Percentiles rank a stretch among this genome's conserved stretches.
Conservation (phyloP, 2,113 vertebrate species). For the Xiphophorus couchianus region DNA sequence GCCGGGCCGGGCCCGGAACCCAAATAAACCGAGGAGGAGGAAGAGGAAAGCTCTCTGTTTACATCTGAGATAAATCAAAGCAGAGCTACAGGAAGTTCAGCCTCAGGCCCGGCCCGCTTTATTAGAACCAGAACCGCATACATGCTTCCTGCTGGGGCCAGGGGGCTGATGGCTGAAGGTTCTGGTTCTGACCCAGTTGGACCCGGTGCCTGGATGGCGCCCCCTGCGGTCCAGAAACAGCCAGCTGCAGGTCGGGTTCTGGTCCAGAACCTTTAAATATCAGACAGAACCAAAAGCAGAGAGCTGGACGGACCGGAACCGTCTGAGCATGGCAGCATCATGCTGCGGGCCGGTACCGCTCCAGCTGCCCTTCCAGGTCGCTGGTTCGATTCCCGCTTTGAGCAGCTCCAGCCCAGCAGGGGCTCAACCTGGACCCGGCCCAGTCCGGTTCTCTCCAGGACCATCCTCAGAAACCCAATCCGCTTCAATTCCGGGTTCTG, state of each 20-base stretch:
- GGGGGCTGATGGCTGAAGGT: not conserved
- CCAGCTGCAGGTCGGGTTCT: too few relatives aligned
- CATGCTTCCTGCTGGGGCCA: conserved; percentile 3
- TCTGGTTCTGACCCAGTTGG: too few relatives aligned
- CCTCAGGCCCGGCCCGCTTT: conserved; percentile 78
- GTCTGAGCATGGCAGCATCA: not conserved
- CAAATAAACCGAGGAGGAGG: conserved; percentile 78
- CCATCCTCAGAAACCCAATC: conserved; percentile 70
- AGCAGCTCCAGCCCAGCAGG: too few relatives aligned
- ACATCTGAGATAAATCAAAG: conserved; percentile 82
- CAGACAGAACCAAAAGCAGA: too few relatives aligned
- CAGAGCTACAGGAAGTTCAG: conserved; percentile 82
- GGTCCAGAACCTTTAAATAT: too few relatives aligned
- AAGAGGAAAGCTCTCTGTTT: conserved; percentile 79
- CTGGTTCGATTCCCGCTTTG: too few relatives aligned
- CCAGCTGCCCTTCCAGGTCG: too few relatives aligned
- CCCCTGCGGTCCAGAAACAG: too few relatives aligned
- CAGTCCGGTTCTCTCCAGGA: too few relatives aligned
- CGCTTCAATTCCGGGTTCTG: conserved; percentile 34
- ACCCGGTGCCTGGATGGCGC: too few relatives aligned
- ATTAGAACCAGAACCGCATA: conserved; percentile 80
- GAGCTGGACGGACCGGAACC: too few relatives aligned
- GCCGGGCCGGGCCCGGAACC: conserved; percentile 73
- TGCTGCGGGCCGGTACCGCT: not conserved
- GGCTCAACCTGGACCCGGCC: too few relatives aligned